Base-by-base conservation (phyloP, 1,140 invertebrate species). In the Ceratina calcarata region DNA sequence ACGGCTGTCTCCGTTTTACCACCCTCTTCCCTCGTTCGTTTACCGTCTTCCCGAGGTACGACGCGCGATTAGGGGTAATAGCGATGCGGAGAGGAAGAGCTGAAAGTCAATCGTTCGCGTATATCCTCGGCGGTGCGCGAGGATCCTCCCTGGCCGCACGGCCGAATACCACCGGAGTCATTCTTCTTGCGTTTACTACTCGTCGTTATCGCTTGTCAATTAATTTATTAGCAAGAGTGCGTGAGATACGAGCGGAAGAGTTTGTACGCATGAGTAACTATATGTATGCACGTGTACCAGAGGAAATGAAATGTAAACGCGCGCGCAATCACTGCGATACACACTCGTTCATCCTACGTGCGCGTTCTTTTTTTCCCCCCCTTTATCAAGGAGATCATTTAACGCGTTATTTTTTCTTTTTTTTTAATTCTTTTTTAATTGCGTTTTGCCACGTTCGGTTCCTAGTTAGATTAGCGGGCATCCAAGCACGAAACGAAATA, bases 391-490 rank as follows among this genome's bases (percentile, higher is more conserved):
- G n/a, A 57, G 64, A 73, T 83, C 68, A 53, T 73, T 82, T 68
- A 62, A 66, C 76, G 70, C 66, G 66, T 45, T 45, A 3, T 10
- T 45, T 45, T 45, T 45, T 45, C 8, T 45, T 45, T 45, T 45
- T 45, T 45, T 45, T 10, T 45, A 3, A 8, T 45, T 45, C 10
- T 45, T 45, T 45, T 45, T 45, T 45, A 45, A 45, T 45, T 45
- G 24, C 27, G 57, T 78, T 64, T 64, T 60, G 16, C 16, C 68
- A n/a, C 75, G 55, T 61, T 78, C 68, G 76, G 68, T 78, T 78
- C 76, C 76, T 78, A 78, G 76, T 78, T 78, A 78, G 76, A 76
- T 80, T 75, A 79, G 71, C 61, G 73, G 13, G 55, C n/a, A 57
- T n/a, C 45, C 4, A 66, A 16, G 37, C 45, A 51, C 37, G 15